phyloP scores from a whole-genome alignment of 2,113 vertebrate species.

The Formicarius rufipectus region DNA sequence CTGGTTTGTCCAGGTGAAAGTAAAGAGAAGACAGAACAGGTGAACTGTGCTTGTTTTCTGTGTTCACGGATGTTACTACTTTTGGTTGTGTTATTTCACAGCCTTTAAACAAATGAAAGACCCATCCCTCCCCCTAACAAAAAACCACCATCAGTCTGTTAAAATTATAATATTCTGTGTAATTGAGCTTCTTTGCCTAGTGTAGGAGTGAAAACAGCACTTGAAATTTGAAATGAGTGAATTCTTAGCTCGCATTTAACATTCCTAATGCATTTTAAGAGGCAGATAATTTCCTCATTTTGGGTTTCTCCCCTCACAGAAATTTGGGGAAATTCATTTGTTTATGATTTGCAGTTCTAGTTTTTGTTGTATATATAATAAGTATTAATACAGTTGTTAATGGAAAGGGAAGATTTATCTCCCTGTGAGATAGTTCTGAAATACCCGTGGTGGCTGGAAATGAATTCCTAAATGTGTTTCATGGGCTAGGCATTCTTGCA shows the following conservation, averaged over 20 bases:
- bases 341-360: not conserved
- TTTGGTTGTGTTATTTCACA: not conserved
- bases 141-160: not conserved
- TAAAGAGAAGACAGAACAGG: not conserved
- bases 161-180: not conserved
- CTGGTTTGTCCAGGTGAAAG: not conserved
- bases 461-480: not conserved
- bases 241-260: not conserved
- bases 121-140: fast-evolving
- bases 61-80: not conserved
- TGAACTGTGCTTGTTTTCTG: not conserved
- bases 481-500: not conserved
- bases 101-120: not conserved
- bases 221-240: constrained; percentile 1
- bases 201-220: not conserved
- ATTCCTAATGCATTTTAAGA: not conserved
- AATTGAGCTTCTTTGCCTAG: not conserved
- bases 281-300: not conserved
- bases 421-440: not conserved
- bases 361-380: not conserved
- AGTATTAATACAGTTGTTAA: not conserved
- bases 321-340: not conserved
- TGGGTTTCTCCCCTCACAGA: not conserved
- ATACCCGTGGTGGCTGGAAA: not conserved
- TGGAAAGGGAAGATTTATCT: not conserved